Conservation (phyloP, 37 sponge, comb jelly and placozoan genomes). For the Aplysina aerophoba region DNA sequence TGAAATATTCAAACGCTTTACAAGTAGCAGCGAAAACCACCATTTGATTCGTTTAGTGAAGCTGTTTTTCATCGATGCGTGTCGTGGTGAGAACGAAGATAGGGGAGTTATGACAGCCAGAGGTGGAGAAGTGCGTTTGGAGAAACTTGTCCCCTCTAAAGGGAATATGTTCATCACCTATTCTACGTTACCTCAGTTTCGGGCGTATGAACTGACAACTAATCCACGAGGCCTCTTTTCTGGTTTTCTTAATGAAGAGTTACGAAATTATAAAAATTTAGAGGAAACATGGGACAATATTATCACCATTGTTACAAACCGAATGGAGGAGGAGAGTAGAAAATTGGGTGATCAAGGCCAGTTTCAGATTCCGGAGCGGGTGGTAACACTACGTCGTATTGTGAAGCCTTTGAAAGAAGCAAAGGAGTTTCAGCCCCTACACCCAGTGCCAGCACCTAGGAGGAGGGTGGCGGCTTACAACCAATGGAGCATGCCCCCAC, state of each 20-base stretch:
- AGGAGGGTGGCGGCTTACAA: too few relatives aligned
- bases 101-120: background rate
- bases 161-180: slow-evolving; percentile 40
- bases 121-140: slow-evolving; percentile 9
- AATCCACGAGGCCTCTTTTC: background rate
- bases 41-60: slow-evolving; percentile 33
- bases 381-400: background rate
- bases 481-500: too few relatives aligned
- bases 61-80: slow-evolving; percentile 67
- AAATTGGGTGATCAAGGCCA: background rate
- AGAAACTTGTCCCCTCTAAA: slow-evolving; percentile 5
- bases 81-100: slow-evolving; percentile 30
- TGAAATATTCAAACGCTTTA: slow-evolving; percentile 23
- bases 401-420: background rate
- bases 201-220: slow-evolving; percentile 14
- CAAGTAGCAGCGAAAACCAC: background rate
- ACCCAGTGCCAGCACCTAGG: too few relatives aligned
- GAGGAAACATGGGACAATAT: background rate
- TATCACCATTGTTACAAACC: background rate
- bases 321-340: background rate
- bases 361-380: background rate
- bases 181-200: slow-evolving; percentile 39
- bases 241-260: background rate
- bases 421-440: background rate
- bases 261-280: background rate